Base-by-base conservation (phyloP, 2,888 invertebrate genomes). In the Conchocele bisecta region DNA sequence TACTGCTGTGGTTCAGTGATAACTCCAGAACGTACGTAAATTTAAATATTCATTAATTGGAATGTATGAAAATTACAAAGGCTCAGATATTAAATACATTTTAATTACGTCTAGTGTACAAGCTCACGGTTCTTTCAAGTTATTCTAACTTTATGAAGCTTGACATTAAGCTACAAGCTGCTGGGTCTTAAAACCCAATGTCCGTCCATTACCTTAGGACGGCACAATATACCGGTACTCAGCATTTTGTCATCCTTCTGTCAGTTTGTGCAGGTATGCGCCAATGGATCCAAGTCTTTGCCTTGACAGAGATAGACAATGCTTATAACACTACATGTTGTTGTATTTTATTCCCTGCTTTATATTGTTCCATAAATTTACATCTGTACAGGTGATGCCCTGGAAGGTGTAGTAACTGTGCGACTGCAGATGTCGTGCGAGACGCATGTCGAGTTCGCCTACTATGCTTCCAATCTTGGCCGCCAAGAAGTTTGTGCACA, bases 1-100 rank as follows among this genome's bases (percentile, higher is more conserved):
- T 65, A 70, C 41, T 48, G 48, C 56, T 69, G 64, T 64, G 69
- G 69, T 17, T 57, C 50, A 22, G 4, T 63, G 31, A 59, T 71
- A 28, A 54, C 60, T 24, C 65, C 60, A 24, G 71, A 71, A 46
- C 65, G 71, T 71, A 61, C 13, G 48, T 22, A 48, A 22, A 15
- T 28, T 54, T 17, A 33, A 15, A 17, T 44, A 17, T 17, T 20
- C 56, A 39, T 22, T 41, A 20, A 22, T 22, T 53, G 33, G 20
- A 33, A 26, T 20, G 42, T 41, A 41, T 7, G n/a, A n/a, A n/a
- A n/a, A n/a, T n/a, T n/a, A n/a, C n/a, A n/a, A n/a, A n/a, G n/a
- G n/a, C n/a, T n/a, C n/a, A n/a, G n/a, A n/a, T n/a, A n/a, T n/a
- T n/a, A n/a, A n/a, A n/a, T n/a, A n/a, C n/a, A n/a, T n/a, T n/a